phyloP scores from a whole-genome alignment of 1,140 invertebrate genomes.

The Panagrolaimus sp. region DNA sequence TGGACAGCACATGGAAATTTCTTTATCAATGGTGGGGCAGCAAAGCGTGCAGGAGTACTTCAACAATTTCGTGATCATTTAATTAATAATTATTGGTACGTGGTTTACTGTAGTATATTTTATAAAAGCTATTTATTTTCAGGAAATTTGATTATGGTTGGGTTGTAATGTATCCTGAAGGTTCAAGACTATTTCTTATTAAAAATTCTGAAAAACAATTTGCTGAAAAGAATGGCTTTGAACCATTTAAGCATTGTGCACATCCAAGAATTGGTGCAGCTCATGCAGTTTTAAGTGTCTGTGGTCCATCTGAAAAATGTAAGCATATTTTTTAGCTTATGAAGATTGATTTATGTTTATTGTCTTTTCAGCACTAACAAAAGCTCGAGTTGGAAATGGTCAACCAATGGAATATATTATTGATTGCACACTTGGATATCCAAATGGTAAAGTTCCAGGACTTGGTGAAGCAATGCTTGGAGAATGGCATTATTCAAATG shows the following conservation, averaged over 20 bases:
- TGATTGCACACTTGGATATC: slow-evolving; percentile 51
- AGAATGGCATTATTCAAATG: slow-evolving; percentile 42
- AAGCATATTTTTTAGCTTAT: neutral
- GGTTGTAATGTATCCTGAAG: slow-evolving; percentile 56
- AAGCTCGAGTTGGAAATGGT: slow-evolving; percentile 25
- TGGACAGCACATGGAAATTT: slow-evolving; percentile 41
- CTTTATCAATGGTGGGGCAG: slow-evolving; percentile 50
- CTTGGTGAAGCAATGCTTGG: slow-evolving; percentile 45
- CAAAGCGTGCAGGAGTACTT: slow-evolving; percentile 36
- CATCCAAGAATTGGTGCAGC: slow-evolving; percentile 50
- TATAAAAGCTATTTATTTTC: too few species aligned
- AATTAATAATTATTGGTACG: slow-evolving; percentile 36
- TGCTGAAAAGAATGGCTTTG: slow-evolving; percentile 46
- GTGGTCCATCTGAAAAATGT: slow-evolving; percentile 32
- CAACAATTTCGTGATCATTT: slow-evolving; percentile 42
- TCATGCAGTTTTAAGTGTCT: slow-evolving; percentile 47
- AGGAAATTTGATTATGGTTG: slow-evolving; percentile 46
- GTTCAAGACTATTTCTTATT: slow-evolving; percentile 49
- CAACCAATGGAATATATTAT: slow-evolving; percentile 51
- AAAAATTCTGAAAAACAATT: slow-evolving; percentile 38
- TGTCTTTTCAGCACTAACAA: slow-evolving; percentile 7
- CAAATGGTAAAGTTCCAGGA: slow-evolving; percentile 41
- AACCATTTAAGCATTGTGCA: slow-evolving; percentile 45
- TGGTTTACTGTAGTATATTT: too few species aligned
- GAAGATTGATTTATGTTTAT: neutral